Evolutionary conservation across 1,140 invertebrate genomes (phyloP).

Genomic region (Drosophila nasuta): DNA sequence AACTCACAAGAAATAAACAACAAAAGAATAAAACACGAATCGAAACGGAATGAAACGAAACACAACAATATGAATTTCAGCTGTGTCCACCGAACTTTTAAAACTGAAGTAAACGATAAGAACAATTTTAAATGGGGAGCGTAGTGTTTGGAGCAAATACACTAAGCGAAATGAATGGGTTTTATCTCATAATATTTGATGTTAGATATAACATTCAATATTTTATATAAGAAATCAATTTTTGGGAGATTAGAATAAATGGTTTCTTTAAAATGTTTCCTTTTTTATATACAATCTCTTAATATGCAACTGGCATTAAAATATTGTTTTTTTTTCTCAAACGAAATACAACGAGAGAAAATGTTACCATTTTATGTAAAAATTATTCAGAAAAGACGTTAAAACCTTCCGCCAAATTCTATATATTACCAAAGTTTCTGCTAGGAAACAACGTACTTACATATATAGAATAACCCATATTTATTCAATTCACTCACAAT

Average conservation of each 20-base stretch:
- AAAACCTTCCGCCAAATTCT: neutral
- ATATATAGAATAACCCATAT: neutral
- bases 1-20: slow-evolving; percentile 49
- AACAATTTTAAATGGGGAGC: slow-evolving; percentile 13
- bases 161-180: slow-evolving; percentile 16
- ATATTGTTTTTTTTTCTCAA: too few species aligned
- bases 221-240: too few species aligned
- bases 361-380: too few species aligned
- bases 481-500: neutral
- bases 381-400: too few species aligned
- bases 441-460: too few species aligned
- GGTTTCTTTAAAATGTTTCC: too few species aligned
- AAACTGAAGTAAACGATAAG: slow-evolving; percentile 49
- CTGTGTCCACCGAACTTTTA: slow-evolving; percentile 66
- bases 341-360: too few species aligned
- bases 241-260: too few species aligned
- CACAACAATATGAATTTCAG: slow-evolving; percentile 61
- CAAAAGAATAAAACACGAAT: slow-evolving; percentile 42
- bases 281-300: too few species aligned
- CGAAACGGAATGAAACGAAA: slow-evolving; percentile 26
- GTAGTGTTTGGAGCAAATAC: slow-evolving; percentile 12
- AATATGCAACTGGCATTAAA: too few species aligned
- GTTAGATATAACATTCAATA: too few species aligned
- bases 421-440: too few species aligned
- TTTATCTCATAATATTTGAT: neutral